These are phyloP conservation scores for Anoplolepis gracilipes DNA, from an alignment of 1,140 invertebrate genomes.

Conservation along the genomic window DNA sequence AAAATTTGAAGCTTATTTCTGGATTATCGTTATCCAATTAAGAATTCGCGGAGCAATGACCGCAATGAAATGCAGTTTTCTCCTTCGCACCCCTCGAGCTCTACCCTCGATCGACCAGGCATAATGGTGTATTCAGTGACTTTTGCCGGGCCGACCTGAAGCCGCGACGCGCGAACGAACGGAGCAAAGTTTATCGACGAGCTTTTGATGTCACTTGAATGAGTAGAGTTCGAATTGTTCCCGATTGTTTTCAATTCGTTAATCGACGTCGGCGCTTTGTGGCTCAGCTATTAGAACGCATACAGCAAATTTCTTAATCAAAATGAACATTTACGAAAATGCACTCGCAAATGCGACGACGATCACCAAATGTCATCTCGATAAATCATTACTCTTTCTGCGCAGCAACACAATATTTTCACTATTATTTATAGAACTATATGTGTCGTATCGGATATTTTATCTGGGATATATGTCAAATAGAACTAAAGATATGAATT, in stretches of 20 bases:
- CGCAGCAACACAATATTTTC: neutral
- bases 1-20: neutral
- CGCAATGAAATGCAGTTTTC: conserved; percentile 26
- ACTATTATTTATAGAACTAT: neutral
- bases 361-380: neutral
- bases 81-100: neutral
- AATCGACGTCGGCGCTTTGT: conserved; percentile 2
- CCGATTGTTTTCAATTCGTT: conserved; percentile 47
- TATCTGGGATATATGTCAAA: neutral
- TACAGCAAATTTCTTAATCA: conserved; percentile 36
- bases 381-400: neutral
- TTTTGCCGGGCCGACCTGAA: neutral
- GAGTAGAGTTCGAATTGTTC: conserved; percentile 37
- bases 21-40: conserved; percentile 30
- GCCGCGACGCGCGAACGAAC: neutral
- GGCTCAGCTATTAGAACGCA: conserved; percentile 47
- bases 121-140: conserved; percentile 19
- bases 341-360: neutral
- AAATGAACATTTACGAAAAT: neutral
- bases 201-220: conserved; percentile 52
- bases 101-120: conserved; percentile 28
- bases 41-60: conserved; percentile 20
- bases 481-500: neutral
- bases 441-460: neutral
- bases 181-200: conserved; percentile 18